Conservation (phyloP, 2,797 vertebrate species). For the Poecilia wingei region DNA sequence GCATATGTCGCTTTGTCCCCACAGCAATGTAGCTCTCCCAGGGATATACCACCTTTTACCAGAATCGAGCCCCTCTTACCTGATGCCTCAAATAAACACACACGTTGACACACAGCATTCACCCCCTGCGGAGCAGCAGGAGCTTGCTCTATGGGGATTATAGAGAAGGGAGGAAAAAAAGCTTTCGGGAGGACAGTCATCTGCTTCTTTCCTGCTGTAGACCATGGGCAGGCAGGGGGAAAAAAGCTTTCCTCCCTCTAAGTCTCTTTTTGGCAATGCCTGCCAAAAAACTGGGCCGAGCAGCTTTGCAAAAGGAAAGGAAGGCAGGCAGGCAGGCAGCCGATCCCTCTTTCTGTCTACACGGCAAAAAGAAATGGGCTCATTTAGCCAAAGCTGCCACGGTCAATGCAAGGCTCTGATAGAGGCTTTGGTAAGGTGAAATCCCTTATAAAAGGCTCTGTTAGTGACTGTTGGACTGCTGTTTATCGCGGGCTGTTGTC, state of each 20-base stretch:
- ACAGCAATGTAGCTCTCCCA: conserved; percentile 44
- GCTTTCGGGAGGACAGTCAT: conserved; percentile 74
- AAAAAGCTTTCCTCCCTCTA: conserved; percentile 77
- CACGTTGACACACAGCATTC: conserved; percentile 56
- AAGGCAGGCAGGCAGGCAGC: conserved; percentile 66
- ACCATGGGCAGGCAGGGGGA: conserved; percentile 67
- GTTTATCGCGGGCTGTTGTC: conserved; percentile 53
- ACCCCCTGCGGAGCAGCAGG: conserved; percentile 79
- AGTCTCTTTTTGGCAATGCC: conserved; percentile 80
- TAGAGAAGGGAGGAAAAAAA: conserved; percentile 71
- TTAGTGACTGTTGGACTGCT: conserved; percentile 56
- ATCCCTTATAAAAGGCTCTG: conserved; percentile 64
- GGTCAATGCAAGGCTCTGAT: conserved; percentile 73
- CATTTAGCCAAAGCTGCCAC: conserved; percentile 79
- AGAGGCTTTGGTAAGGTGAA: conserved; percentile 74
- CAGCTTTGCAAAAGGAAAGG: conserved; percentile 73
- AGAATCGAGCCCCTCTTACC: conserved; percentile 52
- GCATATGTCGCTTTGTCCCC: conserved; percentile 43
- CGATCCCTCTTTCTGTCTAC: conserved; percentile 79
- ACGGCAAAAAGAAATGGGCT: conserved; percentile 77
- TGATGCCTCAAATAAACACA: conserved; percentile 67
- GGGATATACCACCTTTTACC: conserved; percentile 48
- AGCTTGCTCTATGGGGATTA: conserved; percentile 83
- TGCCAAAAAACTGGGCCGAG: conserved; percentile 76
- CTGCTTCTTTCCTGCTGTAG: conserved; percentile 74